A percentile compares a stretch with the other conserved stretches of the same genome.
Conservation (phyloP, 2,113 vertebrate genomes). For the Probosciger aterrimus region DNA sequence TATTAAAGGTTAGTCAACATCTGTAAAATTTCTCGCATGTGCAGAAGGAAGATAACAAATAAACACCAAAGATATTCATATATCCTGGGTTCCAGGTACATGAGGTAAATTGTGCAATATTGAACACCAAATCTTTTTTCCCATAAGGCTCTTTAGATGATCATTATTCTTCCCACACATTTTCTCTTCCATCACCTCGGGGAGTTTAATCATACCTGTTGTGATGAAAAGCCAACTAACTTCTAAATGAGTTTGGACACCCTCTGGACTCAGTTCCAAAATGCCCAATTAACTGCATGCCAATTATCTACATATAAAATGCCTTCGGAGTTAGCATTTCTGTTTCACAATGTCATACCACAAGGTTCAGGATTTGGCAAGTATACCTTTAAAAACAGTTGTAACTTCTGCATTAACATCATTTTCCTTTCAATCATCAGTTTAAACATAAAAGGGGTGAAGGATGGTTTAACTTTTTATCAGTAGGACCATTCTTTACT, state of each 20-base stretch:
- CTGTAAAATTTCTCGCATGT: neutral
- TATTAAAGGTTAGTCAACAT: neutral
- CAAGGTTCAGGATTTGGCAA: neutral
- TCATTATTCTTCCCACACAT: conserved; percentile 50
- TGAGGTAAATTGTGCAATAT: conserved; percentile 36
- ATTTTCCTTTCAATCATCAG: neutral
- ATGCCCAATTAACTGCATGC: neutral
- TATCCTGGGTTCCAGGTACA: neutral
- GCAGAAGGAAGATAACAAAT: neutral
- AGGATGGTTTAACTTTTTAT: neutral
- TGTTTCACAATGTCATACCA: neutral
- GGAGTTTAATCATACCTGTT: conserved; percentile 53
- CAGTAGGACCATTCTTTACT: neutral
- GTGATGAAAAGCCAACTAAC: conserved; percentile 41
- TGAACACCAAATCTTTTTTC: conserved; percentile 21
- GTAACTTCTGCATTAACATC: neutral
- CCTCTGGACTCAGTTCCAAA: conserved; percentile 49
- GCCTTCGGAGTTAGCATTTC: conserved; percentile 23
- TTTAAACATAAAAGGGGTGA: neutral
- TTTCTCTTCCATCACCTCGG: conserved; percentile 43
- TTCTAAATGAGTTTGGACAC: conserved; percentile 53
- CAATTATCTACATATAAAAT: conserved; percentile 37
- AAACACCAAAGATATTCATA: neutral
- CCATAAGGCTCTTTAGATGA: conserved; percentile 22
- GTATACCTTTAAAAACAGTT: neutral